Conservation (phyloP, 1,140 invertebrate species). For the Plectrocnemia conspersa region DNA sequence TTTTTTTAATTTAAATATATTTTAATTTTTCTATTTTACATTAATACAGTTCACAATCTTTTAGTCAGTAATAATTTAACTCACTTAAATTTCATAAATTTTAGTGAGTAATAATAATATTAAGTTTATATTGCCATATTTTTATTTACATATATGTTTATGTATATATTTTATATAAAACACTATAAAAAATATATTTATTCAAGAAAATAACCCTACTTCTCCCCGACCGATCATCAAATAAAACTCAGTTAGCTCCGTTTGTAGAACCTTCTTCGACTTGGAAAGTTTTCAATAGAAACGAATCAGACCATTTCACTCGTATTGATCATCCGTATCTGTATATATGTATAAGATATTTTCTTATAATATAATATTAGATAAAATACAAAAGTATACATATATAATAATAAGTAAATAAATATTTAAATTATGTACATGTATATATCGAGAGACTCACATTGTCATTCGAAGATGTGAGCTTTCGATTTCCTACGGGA, state of each 20-base stretch:
- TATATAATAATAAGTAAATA: background rate
- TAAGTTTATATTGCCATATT: background rate
- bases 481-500: background rate
- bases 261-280: constrained; percentile 21
- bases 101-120: too few relatives aligned
- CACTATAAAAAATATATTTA: constrained; percentile 8
- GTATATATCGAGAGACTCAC: background rate
- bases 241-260: constrained; percentile 26
- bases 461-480: background rate
- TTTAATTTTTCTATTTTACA: too few relatives aligned
- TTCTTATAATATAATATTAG: background rate
- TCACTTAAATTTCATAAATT: too few relatives aligned
- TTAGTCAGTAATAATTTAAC: too few relatives aligned
- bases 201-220: constrained; percentile 8
- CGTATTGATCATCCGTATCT: background rate
- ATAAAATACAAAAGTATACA: background rate
- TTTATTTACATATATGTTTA: constrained; percentile 7
- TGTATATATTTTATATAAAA: background rate
- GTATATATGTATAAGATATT: background rate
- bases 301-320: constrained; percentile 24
- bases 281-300: constrained; percentile 29
- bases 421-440: background rate
- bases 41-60: too few relatives aligned
- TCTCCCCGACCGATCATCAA: constrained; percentile 18
- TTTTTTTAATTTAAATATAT: too few relatives aligned